Percentiles rank a stretch among this genome's conserved stretches.
These are phyloP conservation scores for Pteria penguin DNA, from an alignment of 2,888 invertebrate genomes.

Conservation along the genomic window DNA sequence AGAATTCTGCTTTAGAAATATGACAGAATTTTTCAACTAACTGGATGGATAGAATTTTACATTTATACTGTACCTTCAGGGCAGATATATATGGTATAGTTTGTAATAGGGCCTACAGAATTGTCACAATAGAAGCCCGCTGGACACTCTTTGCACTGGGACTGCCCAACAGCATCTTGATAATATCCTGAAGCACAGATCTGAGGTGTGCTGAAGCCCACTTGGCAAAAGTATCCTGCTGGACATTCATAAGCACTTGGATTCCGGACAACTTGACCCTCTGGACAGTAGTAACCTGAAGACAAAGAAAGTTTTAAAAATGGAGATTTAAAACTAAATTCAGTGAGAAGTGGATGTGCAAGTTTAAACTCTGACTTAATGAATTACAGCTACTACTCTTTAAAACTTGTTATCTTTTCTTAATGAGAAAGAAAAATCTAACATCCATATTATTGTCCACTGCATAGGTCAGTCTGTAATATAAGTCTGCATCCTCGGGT, in stretches of 20 bases:
- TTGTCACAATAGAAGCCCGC: slow-evolving; percentile 77
- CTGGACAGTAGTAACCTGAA: slow-evolving; percentile 75
- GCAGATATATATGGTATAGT: slow-evolving; percentile 72
- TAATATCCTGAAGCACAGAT: slow-evolving; percentile 75
- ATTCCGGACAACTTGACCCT: slow-evolving; percentile 65
- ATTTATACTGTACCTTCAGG: slow-evolving; percentile 66
- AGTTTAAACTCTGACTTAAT: too few species aligned
- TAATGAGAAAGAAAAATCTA: too few species aligned
- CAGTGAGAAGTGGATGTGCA: too few species aligned
- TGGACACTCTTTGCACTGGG: slow-evolving; percentile 73
- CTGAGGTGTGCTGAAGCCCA: slow-evolving; percentile 62
- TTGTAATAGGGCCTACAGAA: slow-evolving; percentile 68
- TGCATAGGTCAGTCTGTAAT: too few species aligned
- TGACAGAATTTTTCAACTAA: too few species aligned
- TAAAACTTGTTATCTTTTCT: too few species aligned
- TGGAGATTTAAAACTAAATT: too few species aligned
- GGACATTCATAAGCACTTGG: slow-evolving; percentile 72
- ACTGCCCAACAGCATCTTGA: slow-evolving; percentile 70
- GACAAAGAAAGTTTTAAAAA: slow-evolving; percentile 7
- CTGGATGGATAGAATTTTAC: too few species aligned
- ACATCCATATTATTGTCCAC: too few species aligned
- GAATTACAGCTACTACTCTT: too few species aligned
- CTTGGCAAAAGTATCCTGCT: slow-evolving; percentile 71
- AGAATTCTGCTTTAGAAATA: too few species aligned
- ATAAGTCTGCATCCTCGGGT: too few species aligned